A percentile compares a stretch with the other conserved stretches of the same genome.
These are phyloP conservation scores for Numenius arquata DNA, from an alignment of 2,113 vertebrate genomes.

Conservation along the genomic window DNA sequence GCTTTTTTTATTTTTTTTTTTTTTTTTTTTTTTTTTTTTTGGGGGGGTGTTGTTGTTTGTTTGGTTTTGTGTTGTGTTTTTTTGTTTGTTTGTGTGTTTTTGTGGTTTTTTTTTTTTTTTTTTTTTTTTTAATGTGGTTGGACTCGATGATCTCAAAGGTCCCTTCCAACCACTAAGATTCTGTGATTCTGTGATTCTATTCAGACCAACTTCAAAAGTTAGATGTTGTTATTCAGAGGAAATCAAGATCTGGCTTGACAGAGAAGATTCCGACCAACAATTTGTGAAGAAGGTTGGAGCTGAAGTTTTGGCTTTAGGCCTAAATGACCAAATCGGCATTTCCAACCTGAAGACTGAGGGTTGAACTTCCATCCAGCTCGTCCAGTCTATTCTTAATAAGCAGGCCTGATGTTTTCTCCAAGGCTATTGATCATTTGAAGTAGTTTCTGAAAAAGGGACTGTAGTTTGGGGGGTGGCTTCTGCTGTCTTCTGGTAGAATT, in stretches of 20 bases:
- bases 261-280: neutral
- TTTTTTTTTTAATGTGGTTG: too few species aligned
- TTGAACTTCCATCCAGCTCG: neutral
- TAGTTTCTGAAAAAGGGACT: neutral
- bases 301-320: neutral
- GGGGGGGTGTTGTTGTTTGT: too few species aligned
- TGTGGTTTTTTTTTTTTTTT: too few species aligned
- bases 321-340: neutral
- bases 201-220: too few species aligned
- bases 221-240: too few species aligned
- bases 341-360: neutral
- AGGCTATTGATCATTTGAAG: neutral
- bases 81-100: too few species aligned
- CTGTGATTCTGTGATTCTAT: too few species aligned
- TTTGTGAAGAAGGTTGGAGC: neutral
- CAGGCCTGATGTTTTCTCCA: neutral
- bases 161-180: too few species aligned
- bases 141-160: too few species aligned
- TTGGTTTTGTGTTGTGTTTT: too few species aligned
- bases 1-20: too few species aligned
- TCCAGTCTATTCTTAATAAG: neutral
- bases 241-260: neutral
- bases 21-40: too few species aligned
- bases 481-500: neutral
- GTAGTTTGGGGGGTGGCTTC: rapidly evolving